These are phyloP conservation scores for Mizuhopecten yessoensis DNA, from an alignment of 1,140 invertebrate genomes.

Conservation along the genomic window DNA sequence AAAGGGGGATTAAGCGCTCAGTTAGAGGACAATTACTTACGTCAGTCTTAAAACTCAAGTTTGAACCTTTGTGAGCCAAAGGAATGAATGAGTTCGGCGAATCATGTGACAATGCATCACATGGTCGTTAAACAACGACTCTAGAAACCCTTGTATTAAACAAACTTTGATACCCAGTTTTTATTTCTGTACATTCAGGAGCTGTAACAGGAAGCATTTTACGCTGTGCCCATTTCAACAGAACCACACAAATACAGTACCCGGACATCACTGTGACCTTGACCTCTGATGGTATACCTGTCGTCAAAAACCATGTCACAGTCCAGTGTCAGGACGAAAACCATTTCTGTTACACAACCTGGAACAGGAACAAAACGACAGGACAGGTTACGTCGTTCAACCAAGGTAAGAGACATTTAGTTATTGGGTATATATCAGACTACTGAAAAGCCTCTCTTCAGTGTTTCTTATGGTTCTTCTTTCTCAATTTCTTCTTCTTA, in stretches of 20 bases:
- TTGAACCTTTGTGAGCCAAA: no score
- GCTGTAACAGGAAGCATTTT: neutral
- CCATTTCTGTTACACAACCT: constrained; percentile 24
- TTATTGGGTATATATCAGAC: neutral
- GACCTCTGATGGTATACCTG: constrained; percentile 3
- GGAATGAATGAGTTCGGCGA: no score
- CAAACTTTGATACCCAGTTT: no score
- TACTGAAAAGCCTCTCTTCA: no score
- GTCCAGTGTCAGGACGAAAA: constrained; percentile 14
- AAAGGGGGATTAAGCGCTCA: no score
- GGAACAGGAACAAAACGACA: neutral
- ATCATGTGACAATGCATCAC: no score
- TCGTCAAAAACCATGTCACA: neutral
- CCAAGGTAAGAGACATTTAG: neutral
- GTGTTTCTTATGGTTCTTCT: no score
- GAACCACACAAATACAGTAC: neutral
- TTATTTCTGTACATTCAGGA: neutral
- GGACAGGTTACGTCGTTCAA: neutral
- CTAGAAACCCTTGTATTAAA: no score
- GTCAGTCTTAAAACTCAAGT: no score
- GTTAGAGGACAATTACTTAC: no score
- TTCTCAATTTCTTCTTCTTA: no score
- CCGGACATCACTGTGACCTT: neutral
- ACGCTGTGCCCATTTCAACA: constrained; percentile 9
- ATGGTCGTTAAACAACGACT: no score